Evolutionary conservation across 2,888 invertebrate species (phyloP), one percentile per base, ranked within the genome.

Genomic region (Myopa testacea): DNA sequence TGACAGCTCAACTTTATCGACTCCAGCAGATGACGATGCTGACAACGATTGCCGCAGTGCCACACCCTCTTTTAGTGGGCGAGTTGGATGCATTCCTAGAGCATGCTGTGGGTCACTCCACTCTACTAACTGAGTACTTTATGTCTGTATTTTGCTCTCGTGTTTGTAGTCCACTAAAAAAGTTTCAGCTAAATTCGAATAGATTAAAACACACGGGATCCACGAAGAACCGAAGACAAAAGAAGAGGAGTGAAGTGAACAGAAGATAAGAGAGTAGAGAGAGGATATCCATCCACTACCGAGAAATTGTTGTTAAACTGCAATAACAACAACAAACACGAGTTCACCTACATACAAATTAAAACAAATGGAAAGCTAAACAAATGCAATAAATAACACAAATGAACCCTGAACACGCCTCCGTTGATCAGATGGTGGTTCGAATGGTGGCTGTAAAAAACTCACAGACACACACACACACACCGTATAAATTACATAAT

Each of bases 1-100:
- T 52, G 55, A 52, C 52, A 70, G 70, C 70, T 37, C 52, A 70
- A 70, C 70, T 70, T 70, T 70, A 70, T 55, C 37, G 55, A 55
- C 55, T 55, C 37, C 37, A 55, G 34, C 16, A 3, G 16, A 55
- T 16, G 37, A 70, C 70, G 70, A 4, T 1, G 16, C 3, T 34
- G 34, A 14, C 16, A 14, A 55, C 26, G 26, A 26, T 26, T 16
- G 69, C 19, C 26, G 34, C 52, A 52, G 38, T 34, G 34, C 6
- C 52, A 45, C 55, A 12, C 69, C 34, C 38, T 4, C 37, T 52
- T 52, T 12, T 26, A n/a, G 55, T 16, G 55, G 55, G 16, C 10
- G 55, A 5, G n/a, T n/a, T 37, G 52, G 34, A 40, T 69, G 10
- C 19, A 50, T 52, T 69, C 26, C 19, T 19, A 45, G 69, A 63